Conservation (phyloP, 2,797 vertebrate species). For the Myioborus melanocephalus region DNA sequence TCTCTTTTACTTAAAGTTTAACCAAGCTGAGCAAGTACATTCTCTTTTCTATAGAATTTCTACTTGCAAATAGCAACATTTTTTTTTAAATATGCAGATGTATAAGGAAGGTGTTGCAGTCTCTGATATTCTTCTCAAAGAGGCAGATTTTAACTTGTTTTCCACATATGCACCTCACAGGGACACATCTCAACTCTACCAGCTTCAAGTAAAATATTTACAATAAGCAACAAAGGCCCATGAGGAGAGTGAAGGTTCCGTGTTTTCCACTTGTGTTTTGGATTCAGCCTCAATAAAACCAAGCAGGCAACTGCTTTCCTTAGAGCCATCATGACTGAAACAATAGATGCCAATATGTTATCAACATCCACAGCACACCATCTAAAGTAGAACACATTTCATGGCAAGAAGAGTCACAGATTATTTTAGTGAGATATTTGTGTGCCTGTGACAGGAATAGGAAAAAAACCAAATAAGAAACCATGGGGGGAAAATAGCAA, state of each 20-base stretch:
- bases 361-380: background rate
- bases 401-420: background rate
- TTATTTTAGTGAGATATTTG: background rate
- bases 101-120: background rate
- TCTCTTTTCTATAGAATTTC: background rate
- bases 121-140: background rate
- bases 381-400: background rate
- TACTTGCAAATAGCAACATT: background rate
- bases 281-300: background rate
- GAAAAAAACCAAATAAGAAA: background rate
- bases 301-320: background rate
- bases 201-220: background rate
- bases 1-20: background rate
- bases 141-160: conserved; percentile 41
- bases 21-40: background rate
- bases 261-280: background rate
- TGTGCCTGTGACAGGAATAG: background rate
- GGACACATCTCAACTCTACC: background rate
- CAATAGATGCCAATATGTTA: background rate
- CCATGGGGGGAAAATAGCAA: fast-evolving
- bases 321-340: background rate
- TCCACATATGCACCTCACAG: background rate
- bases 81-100: conserved; percentile 18
- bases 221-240: background rate
- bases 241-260: background rate